Evolutionary conservation across 2,888 invertebrate genomes (phyloP).

Genomic region (Callyntrura sp.): DNA sequence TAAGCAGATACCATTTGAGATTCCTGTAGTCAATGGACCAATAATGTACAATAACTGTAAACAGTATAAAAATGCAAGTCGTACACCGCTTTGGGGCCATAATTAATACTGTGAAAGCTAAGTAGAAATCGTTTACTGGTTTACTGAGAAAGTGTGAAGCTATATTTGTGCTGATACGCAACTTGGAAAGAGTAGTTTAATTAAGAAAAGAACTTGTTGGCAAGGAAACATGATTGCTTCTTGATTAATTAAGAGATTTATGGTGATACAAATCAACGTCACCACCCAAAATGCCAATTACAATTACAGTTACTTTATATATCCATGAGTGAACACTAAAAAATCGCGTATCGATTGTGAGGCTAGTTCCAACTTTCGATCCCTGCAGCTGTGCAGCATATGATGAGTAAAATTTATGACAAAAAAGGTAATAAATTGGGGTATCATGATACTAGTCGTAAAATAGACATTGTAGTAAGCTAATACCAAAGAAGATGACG

Average conservation of each 20-base stretch:
- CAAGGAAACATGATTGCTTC: too few relatives aligned
- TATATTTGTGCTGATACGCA: too few relatives aligned
- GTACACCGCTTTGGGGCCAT: neutral
- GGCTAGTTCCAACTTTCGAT: too few relatives aligned
- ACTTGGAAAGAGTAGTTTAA: too few relatives aligned
- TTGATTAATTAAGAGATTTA: too few relatives aligned
- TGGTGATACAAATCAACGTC: too few relatives aligned
- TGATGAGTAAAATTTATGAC: neutral
- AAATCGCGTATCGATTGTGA: neutral
- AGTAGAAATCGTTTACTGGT: too few relatives aligned
- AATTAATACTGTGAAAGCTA: neutral
- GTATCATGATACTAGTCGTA: constrained; percentile 57
- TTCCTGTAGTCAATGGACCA: constrained; percentile 21
- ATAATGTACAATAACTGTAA: neutral
- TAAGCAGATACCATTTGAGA: neutral
- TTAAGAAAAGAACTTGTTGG: too few relatives aligned
- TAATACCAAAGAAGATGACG: neutral
- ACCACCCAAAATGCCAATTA: too few relatives aligned
- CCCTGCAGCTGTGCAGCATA: too few relatives aligned
- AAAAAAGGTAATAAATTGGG: neutral
- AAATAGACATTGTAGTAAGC: constrained; percentile 58
- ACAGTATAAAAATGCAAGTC: neutral
- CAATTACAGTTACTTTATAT: too few relatives aligned
- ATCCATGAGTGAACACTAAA: neutral
- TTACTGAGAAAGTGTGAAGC: too few relatives aligned